Evolutionary conservation across 2,888 invertebrate species (phyloP), one percentile per base, ranked within the genome.

Genomic region (Pachymerium ferrugineum): DNA sequence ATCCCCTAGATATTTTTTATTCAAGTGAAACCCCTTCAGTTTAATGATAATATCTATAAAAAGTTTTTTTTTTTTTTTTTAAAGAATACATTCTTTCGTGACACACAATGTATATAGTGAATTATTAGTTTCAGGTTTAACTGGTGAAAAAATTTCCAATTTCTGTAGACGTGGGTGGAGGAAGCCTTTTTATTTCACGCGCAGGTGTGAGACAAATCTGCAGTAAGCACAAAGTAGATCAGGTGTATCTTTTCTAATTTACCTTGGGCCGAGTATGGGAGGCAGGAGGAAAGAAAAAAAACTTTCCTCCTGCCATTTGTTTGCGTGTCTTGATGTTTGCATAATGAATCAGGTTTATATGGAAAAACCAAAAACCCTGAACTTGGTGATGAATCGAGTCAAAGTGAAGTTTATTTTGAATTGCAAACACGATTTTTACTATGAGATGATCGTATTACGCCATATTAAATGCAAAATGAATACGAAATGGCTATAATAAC

Each of bases 101-200:
- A 62, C 62, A 62, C 62, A 62, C 62, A 62, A 62, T 62, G 62
- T 28, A n/a, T n/a, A n/a, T n/a, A 62, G 28, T 62, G 62, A 62
- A 62, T 62, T 62, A 62, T 28, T 22, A 62, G 62, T 62, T 62
- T 62, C 62, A 62, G 62, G 62, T 25, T 62, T 25, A 62, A 10
- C 25, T 22, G 62, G 12, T 1, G 3, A 62, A 62, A 62, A 62
- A 62, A 25, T 62, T 25, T 12, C 25, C 25, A 62, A 25, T 62
- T 28, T 62, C 28, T 62, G 14, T n/a, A 62, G 28, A 62, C 28
- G 62, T 62, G 62, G 62, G 62, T 62, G 62, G 25, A 19, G 10
- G 25, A 62, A 62, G 25, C 62, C 28, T 62, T 28, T 62, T 62
- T 25, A 62, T 62, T 28, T 14, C 4, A 25, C 25, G 62, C 12